A percentile compares a stretch with the other conserved stretches of the same genome.
Evolutionary conservation across 2,797 vertebrate species (phyloP).

Genomic region (Sciurus vulgaris): DNA sequence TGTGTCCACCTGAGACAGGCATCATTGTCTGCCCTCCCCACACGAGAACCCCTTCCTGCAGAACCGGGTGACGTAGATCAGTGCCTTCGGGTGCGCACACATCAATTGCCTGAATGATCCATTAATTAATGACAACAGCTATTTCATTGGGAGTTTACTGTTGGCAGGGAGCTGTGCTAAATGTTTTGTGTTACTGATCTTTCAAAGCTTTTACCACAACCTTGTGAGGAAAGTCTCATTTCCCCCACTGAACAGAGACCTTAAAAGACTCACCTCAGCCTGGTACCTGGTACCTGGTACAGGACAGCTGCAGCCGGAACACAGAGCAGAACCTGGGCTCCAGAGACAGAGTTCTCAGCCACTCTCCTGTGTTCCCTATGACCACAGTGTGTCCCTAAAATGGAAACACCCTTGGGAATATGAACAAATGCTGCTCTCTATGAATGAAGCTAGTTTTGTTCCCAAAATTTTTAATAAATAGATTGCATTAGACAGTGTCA

Average conservation of each 20-base stretch:
- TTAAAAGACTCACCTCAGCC: neutral
- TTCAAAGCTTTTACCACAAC: neutral
- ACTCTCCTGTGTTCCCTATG: neutral
- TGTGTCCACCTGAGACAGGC: neutral
- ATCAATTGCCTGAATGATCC: neutral
- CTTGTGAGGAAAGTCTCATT: neutral
- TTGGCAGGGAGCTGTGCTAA: neutral
- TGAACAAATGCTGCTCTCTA: neutral
- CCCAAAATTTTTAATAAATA: conserved; percentile 1
- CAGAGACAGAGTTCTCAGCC: neutral
- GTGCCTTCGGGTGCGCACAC: neutral
- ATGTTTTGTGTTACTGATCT: neutral
- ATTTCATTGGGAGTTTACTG: neutral
- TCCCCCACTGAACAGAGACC: neutral
- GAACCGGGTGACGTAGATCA: too few species aligned
- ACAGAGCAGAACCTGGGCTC: neutral
- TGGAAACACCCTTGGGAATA: neutral
- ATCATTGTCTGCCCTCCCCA: neutral
- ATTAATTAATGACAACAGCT: neutral
- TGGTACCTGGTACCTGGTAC: neutral
- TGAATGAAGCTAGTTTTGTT: neutral
- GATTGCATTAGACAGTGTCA: neutral
- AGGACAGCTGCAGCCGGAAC: neutral
- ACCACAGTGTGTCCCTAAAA: neutral
- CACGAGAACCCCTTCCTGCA: neutral